Evolutionary conservation across 2,888 invertebrate genomes (phyloP), one percentile per base, ranked within the genome.

Genomic region (Brenthis hecate): DNA sequence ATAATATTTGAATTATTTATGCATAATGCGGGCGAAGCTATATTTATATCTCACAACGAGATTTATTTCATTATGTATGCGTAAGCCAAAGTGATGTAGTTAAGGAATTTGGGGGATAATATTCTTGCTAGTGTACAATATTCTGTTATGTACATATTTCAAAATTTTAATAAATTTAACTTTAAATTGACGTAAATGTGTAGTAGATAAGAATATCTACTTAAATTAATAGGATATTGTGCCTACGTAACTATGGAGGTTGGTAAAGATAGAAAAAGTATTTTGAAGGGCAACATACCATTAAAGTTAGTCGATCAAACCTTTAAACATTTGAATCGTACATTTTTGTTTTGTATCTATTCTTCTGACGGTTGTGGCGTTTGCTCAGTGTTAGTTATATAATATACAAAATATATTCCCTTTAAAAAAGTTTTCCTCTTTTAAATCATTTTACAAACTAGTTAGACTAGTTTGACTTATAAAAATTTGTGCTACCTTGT

Each of bases 291-390:
- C 71, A 65, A 66, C 66, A 72, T 69, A 65, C 51, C 5, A 36
- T 43, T 28, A 13, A 43, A 50, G 14, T 13, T 6, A n/a, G 11
- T 23, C 3, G 32, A 23, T 56, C 28, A 56, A 54, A 23, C 54
- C 60, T 6, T 58, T 51, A 19, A 11, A 8, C 5, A 47, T 58
- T 32, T 68, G 48, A 3, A 13, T 60, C 23, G 28, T 48, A 47
- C 11, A 8, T 56, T 54, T 51, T 60, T 43, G 11, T 51, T 47
- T 57, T 51, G 58, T 19, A n/a, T 61, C 53, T 48, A 47, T 32
- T 43, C 75, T 83, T 83, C 78, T 77, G 75, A 81, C 76, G 86
- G 85, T 88, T 87, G 87, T 87, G 85, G 80, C 79, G 83, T 82
- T 84, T 85, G 85, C 85, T 87, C 86, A 87, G 79, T 81, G 80